Base-by-base conservation (phyloP, 2,113 vertebrate genomes). In the Chaetorhynchus papuensis region DNA sequence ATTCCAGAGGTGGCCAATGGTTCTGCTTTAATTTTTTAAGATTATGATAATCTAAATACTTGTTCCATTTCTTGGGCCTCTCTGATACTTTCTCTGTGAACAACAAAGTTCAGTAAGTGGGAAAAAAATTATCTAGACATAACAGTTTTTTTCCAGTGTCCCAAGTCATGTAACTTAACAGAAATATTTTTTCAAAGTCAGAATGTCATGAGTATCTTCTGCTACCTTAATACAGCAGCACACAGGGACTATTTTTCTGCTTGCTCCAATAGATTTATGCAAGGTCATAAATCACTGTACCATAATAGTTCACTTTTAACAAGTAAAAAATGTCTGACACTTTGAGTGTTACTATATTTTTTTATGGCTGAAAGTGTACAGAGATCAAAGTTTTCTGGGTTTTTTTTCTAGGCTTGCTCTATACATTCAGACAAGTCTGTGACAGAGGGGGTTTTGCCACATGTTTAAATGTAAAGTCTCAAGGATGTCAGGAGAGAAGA, bases 311-410 rank as follows among this genome's bases (percentile, higher is more conserved):
- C 61, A 71, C 94, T 87, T 91, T 86, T 92, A 88, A 95, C 90
- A 92, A 97, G 95, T 86, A 89, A 97, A 98, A 98, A 98, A 96
- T 44, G 94, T 72, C 95, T 95, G 93, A 97, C 97, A 97, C 97
- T 97, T 96, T 96, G 97, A 97, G 97, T 93, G 97, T 96, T 97
- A 94, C 97, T 95, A 96, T 98, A 98, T 95, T 97, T 98, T 98
- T 98, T 98, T 98, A 98, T 96, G 88, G 94, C 60, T 97, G 97
- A 94, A 97, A 98, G 93, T 95, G 94, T 94, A 97, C 81, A 94
- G 97, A 97, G 98, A 98, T 98, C 98, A 98, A 98, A 98, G 97
- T 92, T 96, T 76, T 33, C 74, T 60, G 31, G 0, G 21, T 15
- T 69, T 75, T 52, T 33, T 53, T 83, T 91, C 76, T 84, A 89